Evolutionary conservation across 2,797 vertebrate species (phyloP), one percentile per base, ranked within the genome.

Genomic region (Vultur gryphus): DNA sequence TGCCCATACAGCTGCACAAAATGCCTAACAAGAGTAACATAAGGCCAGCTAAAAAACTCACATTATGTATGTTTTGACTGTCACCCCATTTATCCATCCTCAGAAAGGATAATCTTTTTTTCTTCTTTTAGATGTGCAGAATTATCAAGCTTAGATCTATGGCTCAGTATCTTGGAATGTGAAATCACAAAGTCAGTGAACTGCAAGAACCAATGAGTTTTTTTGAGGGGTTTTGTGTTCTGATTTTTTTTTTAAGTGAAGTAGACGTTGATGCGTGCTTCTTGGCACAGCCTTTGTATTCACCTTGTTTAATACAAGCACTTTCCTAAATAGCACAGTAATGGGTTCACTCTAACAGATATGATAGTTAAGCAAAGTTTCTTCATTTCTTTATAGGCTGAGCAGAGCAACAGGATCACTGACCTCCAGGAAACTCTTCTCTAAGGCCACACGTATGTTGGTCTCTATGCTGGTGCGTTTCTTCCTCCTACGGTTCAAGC

Each of bases 401-500:
- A 85, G 78, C 25, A 67, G 29, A 67, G 37, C 33, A 89, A 37
- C 16, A 73, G 75, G n/a, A 67, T 19, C 92, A 98, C 99, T 98
- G 89, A 99, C 99, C 99, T 99, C 99, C 98, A 99, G 98, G 99
- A 99, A 99, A 99, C 99, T 99, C 99, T 99, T 99, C 99, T 99
- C 99, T 99, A 99, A 99, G 99, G 99, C 99, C 99, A 99, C 99
- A 98, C 99, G 99, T 97, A 99, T 99, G 99, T 99, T 99, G 99
- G 99, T 99, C 99, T 99, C 99, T 96, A 99, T 99, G 99, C 99
- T 99, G 98, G 99, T 99, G 99, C 99, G 99, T 98, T 99, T 99
- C 98, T 99, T 99, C 95, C 99, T 99, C 98, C 99, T 98, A 90
- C 99, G 99, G 98, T 99, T 99, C 97, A 99, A 98, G 94, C 99